phyloP scores from a whole-genome alignment of 1,140 invertebrate genomes.

The Aphelenchoides fujianensis region DNA sequence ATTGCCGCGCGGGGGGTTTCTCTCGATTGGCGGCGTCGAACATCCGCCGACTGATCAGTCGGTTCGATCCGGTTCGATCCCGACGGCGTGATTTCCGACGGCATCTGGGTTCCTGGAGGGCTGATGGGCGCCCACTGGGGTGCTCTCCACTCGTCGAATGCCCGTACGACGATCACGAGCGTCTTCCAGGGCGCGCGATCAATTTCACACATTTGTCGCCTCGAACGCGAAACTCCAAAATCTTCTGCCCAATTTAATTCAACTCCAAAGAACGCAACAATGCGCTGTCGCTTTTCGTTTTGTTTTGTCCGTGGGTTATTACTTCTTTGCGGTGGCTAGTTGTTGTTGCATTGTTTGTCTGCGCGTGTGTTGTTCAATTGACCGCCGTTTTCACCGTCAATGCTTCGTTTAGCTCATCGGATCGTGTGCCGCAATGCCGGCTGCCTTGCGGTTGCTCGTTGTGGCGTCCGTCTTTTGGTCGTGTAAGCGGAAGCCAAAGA shows the following conservation, averaged over 20 bases:
- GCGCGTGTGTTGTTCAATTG: neutral
- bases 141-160: neutral
- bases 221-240: neutral
- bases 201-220: neutral
- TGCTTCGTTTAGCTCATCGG: neutral
- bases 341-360: neutral
- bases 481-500: too few species aligned
- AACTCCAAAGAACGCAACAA: too few species aligned
- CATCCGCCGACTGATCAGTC: neutral
- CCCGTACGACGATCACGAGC: neutral
- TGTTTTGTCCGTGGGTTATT: neutral
- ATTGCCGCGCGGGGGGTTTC: neutral
- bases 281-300: too few species aligned
- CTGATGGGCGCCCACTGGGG: neutral
- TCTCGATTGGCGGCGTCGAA: constrained; percentile 4
- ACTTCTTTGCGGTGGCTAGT: neutral
- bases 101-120: neutral
- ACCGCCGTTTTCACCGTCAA: neutral
- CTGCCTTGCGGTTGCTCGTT: neutral
- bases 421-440: neutral
- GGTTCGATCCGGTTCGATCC: constrained; percentile 1
- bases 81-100: neutral
- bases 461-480: neutral
- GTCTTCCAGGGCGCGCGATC: neutral
- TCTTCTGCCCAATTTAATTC: neutral